Conservation (phyloP, 2,113 vertebrate genomes). For the Coturnix japonica region DNA sequence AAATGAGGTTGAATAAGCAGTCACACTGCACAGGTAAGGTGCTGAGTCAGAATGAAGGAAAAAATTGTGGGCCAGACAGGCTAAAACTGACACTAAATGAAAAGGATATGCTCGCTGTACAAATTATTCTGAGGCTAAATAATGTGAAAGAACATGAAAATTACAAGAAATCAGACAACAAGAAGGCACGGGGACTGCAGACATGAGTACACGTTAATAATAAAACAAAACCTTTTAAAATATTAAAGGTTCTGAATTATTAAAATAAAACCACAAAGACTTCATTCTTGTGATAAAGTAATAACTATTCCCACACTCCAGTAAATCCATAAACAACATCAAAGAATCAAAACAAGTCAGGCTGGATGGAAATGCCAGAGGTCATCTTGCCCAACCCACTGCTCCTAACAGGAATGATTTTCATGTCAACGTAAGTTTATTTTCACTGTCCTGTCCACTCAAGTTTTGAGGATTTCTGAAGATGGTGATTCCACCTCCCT, state of each 20-base stretch:
- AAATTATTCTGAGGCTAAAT: neutral
- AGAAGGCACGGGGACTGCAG: neutral
- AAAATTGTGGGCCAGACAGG: neutral
- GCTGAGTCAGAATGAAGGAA: neutral
- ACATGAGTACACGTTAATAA: neutral
- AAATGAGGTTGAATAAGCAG: neutral
- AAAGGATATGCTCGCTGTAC: neutral
- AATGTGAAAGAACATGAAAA: neutral
- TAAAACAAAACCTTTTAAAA: constrained; percentile 22
- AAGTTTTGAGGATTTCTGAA: neutral
- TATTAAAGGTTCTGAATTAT: constrained; percentile 50
- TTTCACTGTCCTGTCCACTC: neutral
- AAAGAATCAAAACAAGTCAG: neutral
- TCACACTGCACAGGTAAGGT: neutral
- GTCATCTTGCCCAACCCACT: neutral
- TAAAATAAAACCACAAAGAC: constrained; percentile 14
- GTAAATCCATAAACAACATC: neutral
- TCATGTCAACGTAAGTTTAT: neutral
- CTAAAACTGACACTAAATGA: neutral
- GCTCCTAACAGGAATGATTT: neutral
- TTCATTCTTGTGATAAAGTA: neutral
- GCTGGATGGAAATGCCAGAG: neutral
- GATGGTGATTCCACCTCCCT: rapidly evolving
- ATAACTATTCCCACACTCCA: neutral
- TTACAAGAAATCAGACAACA: neutral